phyloP scores from a whole-genome alignment of 2,113 vertebrate species.

The Glaucomys volans region DNA sequence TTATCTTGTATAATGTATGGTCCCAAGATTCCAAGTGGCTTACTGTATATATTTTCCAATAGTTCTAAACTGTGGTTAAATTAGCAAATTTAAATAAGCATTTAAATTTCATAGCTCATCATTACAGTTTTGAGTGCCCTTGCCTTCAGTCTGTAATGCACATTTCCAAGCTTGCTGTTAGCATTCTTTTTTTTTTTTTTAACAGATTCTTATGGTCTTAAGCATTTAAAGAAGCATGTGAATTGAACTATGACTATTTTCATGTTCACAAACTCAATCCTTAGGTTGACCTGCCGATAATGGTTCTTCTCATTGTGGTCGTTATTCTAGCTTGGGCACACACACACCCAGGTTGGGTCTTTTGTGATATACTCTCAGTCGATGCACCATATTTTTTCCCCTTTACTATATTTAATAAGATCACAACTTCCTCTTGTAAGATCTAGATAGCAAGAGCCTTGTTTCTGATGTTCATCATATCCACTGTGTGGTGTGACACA shows the following conservation, averaged over 20 bases:
- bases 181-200: background rate
- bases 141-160: background rate
- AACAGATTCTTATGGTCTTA: background rate
- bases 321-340: background rate
- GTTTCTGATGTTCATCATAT: background rate
- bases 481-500: background rate
- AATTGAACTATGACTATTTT: background rate
- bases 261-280: background rate
- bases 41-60: too few species aligned
- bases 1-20: too few species aligned
- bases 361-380: background rate
- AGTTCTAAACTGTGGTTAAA: too few species aligned
- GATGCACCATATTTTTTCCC: background rate
- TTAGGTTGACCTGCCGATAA: background rate
- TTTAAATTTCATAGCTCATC: too few species aligned
- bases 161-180: constrained; percentile 3
- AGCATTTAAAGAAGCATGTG: background rate
- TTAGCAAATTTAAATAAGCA: too few species aligned
- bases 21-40: too few species aligned
- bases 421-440: background rate
- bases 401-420: background rate
- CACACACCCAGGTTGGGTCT: background rate
- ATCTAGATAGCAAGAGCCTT: constrained; percentile 16
- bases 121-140: too few species aligned
- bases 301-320: background rate